phyloP scores from a whole-genome alignment of 1,140 invertebrate species.

The Oscheius sp. region DNA sequence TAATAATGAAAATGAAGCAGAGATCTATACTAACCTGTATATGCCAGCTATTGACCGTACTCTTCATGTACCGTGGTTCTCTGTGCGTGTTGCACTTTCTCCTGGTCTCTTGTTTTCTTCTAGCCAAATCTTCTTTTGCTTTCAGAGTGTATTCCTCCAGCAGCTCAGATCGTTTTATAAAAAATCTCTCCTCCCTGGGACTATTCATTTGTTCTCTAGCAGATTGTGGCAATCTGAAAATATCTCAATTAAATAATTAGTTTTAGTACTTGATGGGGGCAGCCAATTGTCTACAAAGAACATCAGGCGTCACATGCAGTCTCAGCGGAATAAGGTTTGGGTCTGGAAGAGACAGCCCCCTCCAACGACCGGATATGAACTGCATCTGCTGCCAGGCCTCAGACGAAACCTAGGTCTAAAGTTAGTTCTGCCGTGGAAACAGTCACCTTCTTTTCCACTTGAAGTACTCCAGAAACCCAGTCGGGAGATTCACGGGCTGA shows the following conservation, averaged over 20 bases:
- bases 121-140: not conserved
- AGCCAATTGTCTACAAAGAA: not conserved
- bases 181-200: not conserved
- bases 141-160: not conserved
- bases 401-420: not conserved
- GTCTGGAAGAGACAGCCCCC: not conserved
- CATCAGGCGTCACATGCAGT: not conserved
- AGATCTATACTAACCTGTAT: not conserved
- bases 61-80: not conserved
- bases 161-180: not conserved
- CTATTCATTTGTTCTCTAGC: too few relatives aligned
- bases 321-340: not conserved
- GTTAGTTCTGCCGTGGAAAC: not conserved
- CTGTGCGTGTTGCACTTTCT: not conserved
- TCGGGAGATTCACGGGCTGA: not conserved
- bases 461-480: not conserved
- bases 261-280: not conserved
- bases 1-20: not conserved
- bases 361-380: not conserved
- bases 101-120: not conserved
- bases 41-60: not conserved
- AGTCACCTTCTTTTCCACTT: not conserved
- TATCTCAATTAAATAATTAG: not conserved
- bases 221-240: not conserved
- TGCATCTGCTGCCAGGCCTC: not conserved